phyloP scores from a whole-genome alignment of 2,888 invertebrate genomes.

The Pristionchus exspectatus region DNA sequence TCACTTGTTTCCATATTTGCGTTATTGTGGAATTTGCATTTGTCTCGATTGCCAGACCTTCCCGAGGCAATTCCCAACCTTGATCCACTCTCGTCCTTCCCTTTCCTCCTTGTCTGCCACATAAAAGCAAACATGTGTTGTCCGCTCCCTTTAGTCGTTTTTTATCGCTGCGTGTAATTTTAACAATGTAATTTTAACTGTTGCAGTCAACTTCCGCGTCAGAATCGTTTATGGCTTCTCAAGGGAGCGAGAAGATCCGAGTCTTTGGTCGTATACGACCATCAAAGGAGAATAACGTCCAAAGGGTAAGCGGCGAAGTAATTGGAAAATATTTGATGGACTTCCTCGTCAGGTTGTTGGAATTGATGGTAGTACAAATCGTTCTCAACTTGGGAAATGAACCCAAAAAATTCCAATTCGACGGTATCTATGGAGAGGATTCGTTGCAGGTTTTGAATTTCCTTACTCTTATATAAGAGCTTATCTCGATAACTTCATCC shows the following conservation, averaged over 20 bases:
- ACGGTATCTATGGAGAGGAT: constrained; percentile 53
- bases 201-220: too few relatives aligned
- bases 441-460: constrained; percentile 44
- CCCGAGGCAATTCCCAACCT: too few relatives aligned
- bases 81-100: too few relatives aligned
- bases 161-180: too few relatives aligned
- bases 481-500: not conserved
- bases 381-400: constrained; percentile 7
- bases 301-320: not conserved
- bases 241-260: not conserved
- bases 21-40: too few relatives aligned
- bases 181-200: too few relatives aligned
- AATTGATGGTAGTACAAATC: not conserved
- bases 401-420: constrained; percentile 18
- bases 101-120: too few relatives aligned
- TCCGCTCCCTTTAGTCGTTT: too few relatives aligned
- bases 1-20: too few relatives aligned
- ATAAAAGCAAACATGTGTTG: too few relatives aligned
- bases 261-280: not conserved
- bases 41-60: too few relatives aligned
- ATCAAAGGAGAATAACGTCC: not conserved
- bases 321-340: not conserved
- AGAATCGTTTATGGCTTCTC: not conserved
- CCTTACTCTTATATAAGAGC: not conserved
- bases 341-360: not conserved